Base-by-base conservation (phyloP, 1,140 invertebrate genomes). In the Chionoecetes opilio region DNA sequence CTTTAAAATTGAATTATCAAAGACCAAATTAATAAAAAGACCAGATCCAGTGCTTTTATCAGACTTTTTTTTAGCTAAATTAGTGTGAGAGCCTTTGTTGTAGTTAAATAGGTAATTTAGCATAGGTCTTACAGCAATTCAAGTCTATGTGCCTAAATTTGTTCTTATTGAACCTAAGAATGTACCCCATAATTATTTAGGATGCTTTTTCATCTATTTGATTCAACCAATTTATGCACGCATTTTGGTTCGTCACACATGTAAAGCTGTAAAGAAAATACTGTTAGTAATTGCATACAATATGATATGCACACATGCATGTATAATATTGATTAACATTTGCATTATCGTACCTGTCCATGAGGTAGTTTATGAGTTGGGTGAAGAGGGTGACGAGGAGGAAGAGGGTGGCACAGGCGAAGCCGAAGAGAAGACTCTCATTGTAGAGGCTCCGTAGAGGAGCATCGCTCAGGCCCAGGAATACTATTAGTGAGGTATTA, bases 361-460 rank as follows among this genome's bases (percentile, higher is more conserved):
- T 95, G 93, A 96, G 91, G 92, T 95, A 96, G 95, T 98, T 97
- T 90, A 99, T 96, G 2, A 98, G 97, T 97, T 99, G 98, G 38
- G 98, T 97, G 82, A 98, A 96, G 26, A 99, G 97, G 0, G 98
- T 99, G 75, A 98, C 96, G 46, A 98, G 97, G 34, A 99, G 97
- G 97, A 99, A 99, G 84, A 97, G 98, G 21, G 97, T 97, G 11
- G 99, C 98, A 96, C 98, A 98, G 32, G 98, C 97, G 17, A 98
- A 98, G 41, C 99, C 99, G 94, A 98, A 98, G 29, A 98, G 96
- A 86, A 99, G 97, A 97, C 98, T 99, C 92, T 98, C 97, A 99
- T 98, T 87, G 98, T 98, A 96, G 98, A 98, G 3, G 98, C 98
- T 97, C 99, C 98, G 97, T 99, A 98, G 96, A 98, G 98, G 14